Conservation (phyloP, 2,797 vertebrate species). For the Amphiprion clarkii region DNA sequence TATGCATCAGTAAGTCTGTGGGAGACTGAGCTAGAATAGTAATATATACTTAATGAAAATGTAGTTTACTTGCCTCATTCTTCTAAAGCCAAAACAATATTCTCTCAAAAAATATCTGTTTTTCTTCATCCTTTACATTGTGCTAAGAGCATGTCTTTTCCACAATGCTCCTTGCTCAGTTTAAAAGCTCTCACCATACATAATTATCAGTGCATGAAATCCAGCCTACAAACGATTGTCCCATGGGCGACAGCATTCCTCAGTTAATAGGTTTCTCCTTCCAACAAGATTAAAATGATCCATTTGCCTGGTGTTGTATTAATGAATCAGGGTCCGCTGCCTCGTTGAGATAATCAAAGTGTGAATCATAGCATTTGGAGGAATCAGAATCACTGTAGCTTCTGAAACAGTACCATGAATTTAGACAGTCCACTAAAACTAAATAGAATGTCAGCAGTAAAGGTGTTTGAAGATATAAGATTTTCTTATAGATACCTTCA, state of each 20-base stretch:
- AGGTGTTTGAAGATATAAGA: conserved; percentile 2
- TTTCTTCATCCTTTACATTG: too few species aligned
- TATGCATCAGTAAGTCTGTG: too few species aligned
- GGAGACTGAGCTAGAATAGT: too few species aligned
- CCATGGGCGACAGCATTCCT: conserved; percentile 37
- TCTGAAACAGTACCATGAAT: conserved; percentile 35
- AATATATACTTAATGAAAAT: too few species aligned
- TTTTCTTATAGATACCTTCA: neutral
- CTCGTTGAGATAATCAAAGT: conserved; percentile 49
- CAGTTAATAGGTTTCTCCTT: conserved; percentile 69
- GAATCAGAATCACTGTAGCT: conserved; percentile 39
- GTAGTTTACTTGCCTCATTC: too few species aligned
- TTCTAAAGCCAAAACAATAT: too few species aligned
- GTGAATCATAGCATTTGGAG: conserved; percentile 46
- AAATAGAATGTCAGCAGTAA: conserved; percentile 19
- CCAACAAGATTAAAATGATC: conserved; percentile 69
- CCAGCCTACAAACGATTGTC: conserved; percentile 51
- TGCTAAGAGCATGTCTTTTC: too few species aligned
- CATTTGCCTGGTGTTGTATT: conserved; percentile 61
- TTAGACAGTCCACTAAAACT: conserved; percentile 24
- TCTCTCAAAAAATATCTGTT: too few species aligned
- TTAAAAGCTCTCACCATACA: conserved; percentile 28
- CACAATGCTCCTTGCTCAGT: neutral
- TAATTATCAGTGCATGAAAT: conserved; percentile 61
- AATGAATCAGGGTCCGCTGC: conserved; percentile 52